These are phyloP conservation scores for Chrysopa pallens DNA, from an alignment of 1,140 invertebrate genomes.

Conservation along the genomic window DNA sequence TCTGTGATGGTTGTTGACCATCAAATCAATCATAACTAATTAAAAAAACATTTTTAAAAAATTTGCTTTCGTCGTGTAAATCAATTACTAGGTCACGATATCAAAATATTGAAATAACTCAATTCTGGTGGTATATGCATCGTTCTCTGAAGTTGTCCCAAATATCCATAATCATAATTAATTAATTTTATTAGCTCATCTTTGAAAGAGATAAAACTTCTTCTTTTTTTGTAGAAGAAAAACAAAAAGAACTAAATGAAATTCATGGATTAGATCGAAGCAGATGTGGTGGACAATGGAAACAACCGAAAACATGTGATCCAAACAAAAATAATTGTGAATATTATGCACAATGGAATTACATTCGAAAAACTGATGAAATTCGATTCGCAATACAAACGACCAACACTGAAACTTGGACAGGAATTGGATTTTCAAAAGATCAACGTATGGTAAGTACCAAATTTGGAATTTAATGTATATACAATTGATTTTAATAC, in stretches of 20 bases:
- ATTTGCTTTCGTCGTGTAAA: no score
- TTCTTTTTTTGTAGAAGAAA: conserved; percentile 23
- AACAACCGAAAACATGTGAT: conserved; percentile 51
- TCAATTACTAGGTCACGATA: no score
- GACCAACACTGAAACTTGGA: conserved; percentile 68
- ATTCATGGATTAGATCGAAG: conserved; percentile 17
- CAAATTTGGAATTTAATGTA: neutral
- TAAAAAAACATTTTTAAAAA: no score
- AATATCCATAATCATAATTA: no score
- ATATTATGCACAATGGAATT: conserved; percentile 73
- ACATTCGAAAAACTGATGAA: conserved; percentile 52
- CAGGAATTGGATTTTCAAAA: conserved; percentile 82
- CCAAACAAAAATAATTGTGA: conserved; percentile 54
- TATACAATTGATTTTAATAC: no score
- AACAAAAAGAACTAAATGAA: conserved; percentile 16
- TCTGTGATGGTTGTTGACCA: no score
- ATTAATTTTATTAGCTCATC: no score
- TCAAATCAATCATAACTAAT: no score
- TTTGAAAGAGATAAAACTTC: no score
- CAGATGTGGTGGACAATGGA: conserved; percentile 60
- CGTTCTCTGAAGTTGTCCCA: no score
- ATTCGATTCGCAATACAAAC: conserved; percentile 79
- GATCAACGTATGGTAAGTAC: conserved; percentile 64
- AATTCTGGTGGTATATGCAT: no score
- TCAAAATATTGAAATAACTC: no score